phyloP scores from a whole-genome alignment of 2,888 invertebrate species.

The Perizoma affinitatum region DNA sequence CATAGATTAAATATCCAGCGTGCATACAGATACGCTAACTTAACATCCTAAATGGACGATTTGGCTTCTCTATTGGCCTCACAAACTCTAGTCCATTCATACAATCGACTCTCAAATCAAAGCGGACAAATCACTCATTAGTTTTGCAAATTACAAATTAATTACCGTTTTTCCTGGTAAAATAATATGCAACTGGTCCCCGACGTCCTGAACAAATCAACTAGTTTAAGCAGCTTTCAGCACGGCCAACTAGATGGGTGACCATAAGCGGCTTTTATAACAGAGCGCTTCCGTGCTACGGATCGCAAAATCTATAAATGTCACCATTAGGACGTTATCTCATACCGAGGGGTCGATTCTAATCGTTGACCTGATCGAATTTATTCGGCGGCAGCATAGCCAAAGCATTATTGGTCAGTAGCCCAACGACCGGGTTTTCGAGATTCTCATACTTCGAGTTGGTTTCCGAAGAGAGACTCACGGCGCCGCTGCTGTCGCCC shows the following conservation, averaged over 20 bases:
- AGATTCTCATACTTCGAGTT: slow-evolving; percentile 78
- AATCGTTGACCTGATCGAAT: slow-evolving; percentile 69
- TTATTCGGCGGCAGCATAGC: slow-evolving; percentile 65
- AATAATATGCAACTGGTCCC: too few species aligned
- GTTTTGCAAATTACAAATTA: too few species aligned
- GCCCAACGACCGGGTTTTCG: slow-evolving; percentile 79
- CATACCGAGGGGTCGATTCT: slow-evolving; percentile 47
- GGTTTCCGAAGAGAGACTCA: slow-evolving; percentile 75
- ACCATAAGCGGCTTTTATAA: too few species aligned
- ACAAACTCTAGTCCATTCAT: slow-evolving; percentile 7
- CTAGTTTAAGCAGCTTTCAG: too few species aligned
- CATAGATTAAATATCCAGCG: slow-evolving; percentile 24
- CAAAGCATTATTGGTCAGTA: slow-evolving; percentile 67
- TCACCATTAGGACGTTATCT: too few species aligned
- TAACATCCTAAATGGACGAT: slow-evolving; percentile 52
- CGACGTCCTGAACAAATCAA: too few species aligned
- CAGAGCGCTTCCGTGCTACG: too few species aligned
- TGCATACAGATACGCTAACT: slow-evolving; percentile 28
- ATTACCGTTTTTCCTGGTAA: too few species aligned
- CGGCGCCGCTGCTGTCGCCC: slow-evolving; percentile 77
- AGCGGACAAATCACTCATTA: too few species aligned
- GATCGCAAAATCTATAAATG: too few species aligned
- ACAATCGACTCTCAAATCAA: slow-evolving; percentile 1
- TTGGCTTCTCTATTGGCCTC: slow-evolving; percentile 49
- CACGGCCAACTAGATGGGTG: too few species aligned